These are phyloP conservation scores for Lepisosteus oculatus DNA, from an alignment of 2,113 vertebrate species.

Conservation along the genomic window DNA sequence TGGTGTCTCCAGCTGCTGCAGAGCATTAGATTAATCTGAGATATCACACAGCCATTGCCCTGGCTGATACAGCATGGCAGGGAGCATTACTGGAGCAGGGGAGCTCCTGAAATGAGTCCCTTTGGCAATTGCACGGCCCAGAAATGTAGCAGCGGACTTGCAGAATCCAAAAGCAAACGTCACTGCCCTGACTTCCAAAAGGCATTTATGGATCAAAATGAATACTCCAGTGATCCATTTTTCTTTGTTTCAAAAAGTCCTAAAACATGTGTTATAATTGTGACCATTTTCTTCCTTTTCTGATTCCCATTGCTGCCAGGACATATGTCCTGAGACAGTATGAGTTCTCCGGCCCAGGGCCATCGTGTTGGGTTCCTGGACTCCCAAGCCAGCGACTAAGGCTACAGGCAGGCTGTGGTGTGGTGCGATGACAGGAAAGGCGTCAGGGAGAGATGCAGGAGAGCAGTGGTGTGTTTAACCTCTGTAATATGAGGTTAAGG, in stretches of 20 bases:
- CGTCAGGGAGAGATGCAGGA: neutral
- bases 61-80: neutral
- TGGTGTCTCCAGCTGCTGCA: constrained; percentile 11
- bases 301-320: neutral
- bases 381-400: neutral
- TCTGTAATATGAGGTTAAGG: neutral
- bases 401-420: neutral
- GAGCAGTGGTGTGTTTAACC: neutral
- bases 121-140: neutral
- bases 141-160: neutral
- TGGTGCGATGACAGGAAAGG: neutral
- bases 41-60: constrained; percentile 9
- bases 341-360: neutral
- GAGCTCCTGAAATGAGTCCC: neutral
- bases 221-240: neutral
- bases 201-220: neutral
- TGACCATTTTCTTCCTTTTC: neutral
- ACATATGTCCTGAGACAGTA: neutral
- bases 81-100: neutral
- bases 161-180: neutral
- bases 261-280: neutral
- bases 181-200: neutral
- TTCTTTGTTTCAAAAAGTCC: neutral
- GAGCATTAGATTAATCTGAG: neutral
- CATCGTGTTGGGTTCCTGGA: neutral